Evolutionary conservation across 2,113 vertebrate species (phyloP).

Genomic region (Peucedramus taeniatus): DNA sequence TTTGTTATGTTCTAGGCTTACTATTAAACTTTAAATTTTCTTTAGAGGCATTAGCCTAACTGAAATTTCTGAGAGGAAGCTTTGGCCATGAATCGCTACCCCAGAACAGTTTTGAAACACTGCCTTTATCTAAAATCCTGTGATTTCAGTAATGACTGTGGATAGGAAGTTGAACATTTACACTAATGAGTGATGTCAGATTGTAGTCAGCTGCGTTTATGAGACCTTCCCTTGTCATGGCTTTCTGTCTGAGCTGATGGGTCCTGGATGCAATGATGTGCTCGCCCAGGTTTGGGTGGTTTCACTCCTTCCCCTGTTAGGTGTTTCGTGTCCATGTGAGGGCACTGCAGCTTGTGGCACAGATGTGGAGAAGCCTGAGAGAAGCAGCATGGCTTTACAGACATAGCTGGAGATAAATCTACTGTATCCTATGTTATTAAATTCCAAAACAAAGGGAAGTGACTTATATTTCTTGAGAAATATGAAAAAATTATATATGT

Average conservation of each 20-base stretch:
- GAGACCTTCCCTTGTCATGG: background rate
- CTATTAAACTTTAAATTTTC: background rate
- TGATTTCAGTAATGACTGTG: background rate
- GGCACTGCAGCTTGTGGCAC: conserved; percentile 58
- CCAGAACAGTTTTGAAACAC: background rate
- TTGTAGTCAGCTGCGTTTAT: background rate
- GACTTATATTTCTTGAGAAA: background rate
- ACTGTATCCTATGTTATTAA: background rate
- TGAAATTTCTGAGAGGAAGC: background rate
- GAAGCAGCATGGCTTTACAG: background rate
- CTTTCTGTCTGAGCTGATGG: background rate
- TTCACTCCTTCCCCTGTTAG: background rate
- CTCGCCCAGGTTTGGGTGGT: background rate
- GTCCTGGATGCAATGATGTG: background rate
- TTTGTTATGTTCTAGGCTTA: background rate
- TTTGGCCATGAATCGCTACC: background rate
- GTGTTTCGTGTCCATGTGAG: conserved; percentile 53
- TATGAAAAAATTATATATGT: background rate
- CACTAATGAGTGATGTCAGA: background rate
- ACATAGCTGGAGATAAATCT: background rate
- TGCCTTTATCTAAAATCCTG: background rate
- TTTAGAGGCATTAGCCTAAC: background rate
- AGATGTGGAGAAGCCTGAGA: background rate
- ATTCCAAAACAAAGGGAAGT: background rate
- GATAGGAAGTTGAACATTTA: background rate